These are phyloP conservation scores for Camponotus vicinus DNA, from an alignment of 1,140 invertebrate genomes.

Conservation along the genomic window DNA sequence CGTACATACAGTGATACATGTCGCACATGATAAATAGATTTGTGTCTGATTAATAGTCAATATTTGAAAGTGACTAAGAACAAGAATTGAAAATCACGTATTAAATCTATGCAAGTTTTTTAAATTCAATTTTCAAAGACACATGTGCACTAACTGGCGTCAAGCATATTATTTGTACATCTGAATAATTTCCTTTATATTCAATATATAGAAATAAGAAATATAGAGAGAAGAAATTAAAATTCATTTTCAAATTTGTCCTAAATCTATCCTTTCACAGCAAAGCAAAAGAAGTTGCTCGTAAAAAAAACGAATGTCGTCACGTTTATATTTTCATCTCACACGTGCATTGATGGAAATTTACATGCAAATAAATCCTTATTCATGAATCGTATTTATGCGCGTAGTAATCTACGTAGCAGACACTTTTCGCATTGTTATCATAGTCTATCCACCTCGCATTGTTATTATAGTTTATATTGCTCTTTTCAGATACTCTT, in stretches of 20 bases:
- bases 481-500: too few relatives aligned
- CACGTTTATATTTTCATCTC: background rate
- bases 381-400: background rate
- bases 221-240: too few relatives aligned
- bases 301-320: too few relatives aligned
- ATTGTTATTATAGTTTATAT: background rate
- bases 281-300: too few relatives aligned
- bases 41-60: conserved; percentile 1
- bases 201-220: too few relatives aligned
- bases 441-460: too few relatives aligned
- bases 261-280: too few relatives aligned
- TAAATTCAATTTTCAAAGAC: too few relatives aligned
- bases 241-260: too few relatives aligned
- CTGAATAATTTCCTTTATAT: too few relatives aligned
- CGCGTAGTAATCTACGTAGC: background rate
- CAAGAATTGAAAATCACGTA: background rate
- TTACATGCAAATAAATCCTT: background rate
- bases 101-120: background rate
- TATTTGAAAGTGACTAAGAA: background rate
- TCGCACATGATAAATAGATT: background rate
- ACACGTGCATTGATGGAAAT: background rate
- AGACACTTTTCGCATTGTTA: background rate
- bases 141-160: too few relatives aligned
- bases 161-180: too few relatives aligned
- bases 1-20: background rate